phyloP scores from a whole-genome alignment of 2,113 vertebrate genomes.

The Chionomys nivalis region DNA sequence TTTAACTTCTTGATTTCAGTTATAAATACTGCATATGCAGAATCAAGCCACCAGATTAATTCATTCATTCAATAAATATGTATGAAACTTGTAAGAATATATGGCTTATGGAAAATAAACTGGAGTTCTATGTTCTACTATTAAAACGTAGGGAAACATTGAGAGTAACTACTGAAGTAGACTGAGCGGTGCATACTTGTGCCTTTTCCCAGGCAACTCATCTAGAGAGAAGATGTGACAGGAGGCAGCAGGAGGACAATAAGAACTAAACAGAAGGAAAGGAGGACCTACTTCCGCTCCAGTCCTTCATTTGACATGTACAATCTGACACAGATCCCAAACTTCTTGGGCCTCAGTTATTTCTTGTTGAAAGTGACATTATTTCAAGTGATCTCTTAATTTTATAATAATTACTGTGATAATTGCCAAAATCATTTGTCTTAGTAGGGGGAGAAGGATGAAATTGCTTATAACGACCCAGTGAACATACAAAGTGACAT shows the following conservation, averaged over 20 bases:
- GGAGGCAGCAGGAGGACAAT: no score
- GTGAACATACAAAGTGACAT: not conserved
- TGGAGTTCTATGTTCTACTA: not conserved
- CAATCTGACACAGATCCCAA: not conserved
- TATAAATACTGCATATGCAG: slow-evolving; percentile 48
- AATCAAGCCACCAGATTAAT: slow-evolving; percentile 28
- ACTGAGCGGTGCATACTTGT: not conserved
- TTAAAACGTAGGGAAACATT: not conserved
- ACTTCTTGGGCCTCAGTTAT: not conserved
- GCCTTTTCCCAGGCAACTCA: not conserved
- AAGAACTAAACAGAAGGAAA: not conserved
- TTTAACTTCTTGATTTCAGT: not conserved
- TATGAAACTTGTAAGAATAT: not conserved
- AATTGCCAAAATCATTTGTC: not conserved
- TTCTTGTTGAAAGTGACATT: not conserved
- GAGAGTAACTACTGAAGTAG: not conserved
- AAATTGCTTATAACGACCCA: not conserved
- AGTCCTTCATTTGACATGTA: not conserved
- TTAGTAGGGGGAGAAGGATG: not conserved
- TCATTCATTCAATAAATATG: slow-evolving; percentile 48
- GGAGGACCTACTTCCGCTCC: not conserved
- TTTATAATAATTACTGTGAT: not conserved
- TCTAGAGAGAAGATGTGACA: not conserved
- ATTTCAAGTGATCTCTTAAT: not conserved
- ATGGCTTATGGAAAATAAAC: not conserved